These are phyloP conservation scores for Hetaerina titia DNA, from an alignment of 2,888 invertebrate species.

Conservation along the genomic window DNA sequence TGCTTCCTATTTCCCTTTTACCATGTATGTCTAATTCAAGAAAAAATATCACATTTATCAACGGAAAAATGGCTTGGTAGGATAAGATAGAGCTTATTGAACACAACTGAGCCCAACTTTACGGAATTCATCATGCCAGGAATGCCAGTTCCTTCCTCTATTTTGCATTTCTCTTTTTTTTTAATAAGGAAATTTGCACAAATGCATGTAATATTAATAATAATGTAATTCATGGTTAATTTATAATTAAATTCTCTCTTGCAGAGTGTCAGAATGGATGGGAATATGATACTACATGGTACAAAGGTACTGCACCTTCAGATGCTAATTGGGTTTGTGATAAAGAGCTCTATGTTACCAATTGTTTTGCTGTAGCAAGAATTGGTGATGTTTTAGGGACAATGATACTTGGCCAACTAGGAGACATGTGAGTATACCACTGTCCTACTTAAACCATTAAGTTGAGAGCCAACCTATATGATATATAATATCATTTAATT, in stretches of 20 bases:
- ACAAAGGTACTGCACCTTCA: constrained; percentile 78
- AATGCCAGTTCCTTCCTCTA: no score
- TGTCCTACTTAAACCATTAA: background rate
- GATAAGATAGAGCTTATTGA: no score
- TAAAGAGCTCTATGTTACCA: constrained; percentile 79
- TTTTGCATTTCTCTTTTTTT: no score
- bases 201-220: background rate
- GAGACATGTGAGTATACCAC: constrained; percentile 79
- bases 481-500: no score
- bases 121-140: no score
- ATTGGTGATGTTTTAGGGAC: constrained; percentile 80
- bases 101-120: no score
- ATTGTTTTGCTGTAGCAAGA: constrained; percentile 79
- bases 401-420: constrained; percentile 80
- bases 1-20: background rate
- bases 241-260: constrained; percentile 69
- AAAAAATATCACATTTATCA: background rate
- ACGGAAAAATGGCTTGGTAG: no score
- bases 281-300: constrained; percentile 80
- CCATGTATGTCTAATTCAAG: background rate
- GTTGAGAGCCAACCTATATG: no score
- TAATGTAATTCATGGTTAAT: background rate
- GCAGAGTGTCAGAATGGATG: constrained; percentile 80
- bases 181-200: background rate
- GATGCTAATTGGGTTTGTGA: constrained; percentile 81